Evolutionary conservation across 2,888 invertebrate genomes (phyloP).

Genomic region (Azorinus chamasolen): DNA sequence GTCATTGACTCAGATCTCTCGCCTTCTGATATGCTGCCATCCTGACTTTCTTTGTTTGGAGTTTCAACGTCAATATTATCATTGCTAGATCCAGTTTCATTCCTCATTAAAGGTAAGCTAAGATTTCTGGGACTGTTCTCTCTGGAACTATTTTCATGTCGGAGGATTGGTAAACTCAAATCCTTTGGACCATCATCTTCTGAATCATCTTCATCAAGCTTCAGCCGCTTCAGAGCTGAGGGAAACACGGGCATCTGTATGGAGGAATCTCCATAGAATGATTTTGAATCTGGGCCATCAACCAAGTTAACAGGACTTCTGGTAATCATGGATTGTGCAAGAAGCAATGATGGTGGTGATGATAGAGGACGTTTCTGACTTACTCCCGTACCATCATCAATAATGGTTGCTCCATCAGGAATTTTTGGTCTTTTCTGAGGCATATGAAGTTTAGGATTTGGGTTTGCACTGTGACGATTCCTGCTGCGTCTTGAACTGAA

Average conservation of each 20-base stretch:
- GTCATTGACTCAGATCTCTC: conserved; percentile 34
- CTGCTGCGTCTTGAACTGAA: conserved; percentile 98
- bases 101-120: conserved; percentile 41
- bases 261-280: conserved; percentile 78
- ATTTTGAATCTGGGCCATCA: conserved; percentile 73
- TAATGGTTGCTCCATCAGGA: conserved; percentile 87
- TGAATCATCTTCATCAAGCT: conserved; percentile 65
- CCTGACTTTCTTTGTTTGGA: conserved; percentile 53
- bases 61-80: conserved; percentile 54
- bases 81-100: conserved; percentile 46
- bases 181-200: conserved; percentile 74
- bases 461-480: conserved; percentile 98
- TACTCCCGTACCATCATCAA: conserved; percentile 70
- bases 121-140: conserved; percentile 49
- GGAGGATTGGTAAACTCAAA: conserved; percentile 61
- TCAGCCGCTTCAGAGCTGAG: conserved; percentile 78
- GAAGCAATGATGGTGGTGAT: conserved; percentile 72
- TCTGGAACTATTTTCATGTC: conserved; percentile 24
- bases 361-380: conserved; percentile 58
- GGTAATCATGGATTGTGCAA: conserved; percentile 65
- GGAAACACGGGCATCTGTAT: conserved; percentile 78
- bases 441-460: conserved; percentile 98
- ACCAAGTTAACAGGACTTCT: conserved; percentile 65
- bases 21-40: conserved; percentile 46
- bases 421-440: conserved; percentile 95